Evolutionary conservation across 2,113 vertebrate genomes (phyloP).

Genomic region (Psettodes erumei): DNA sequence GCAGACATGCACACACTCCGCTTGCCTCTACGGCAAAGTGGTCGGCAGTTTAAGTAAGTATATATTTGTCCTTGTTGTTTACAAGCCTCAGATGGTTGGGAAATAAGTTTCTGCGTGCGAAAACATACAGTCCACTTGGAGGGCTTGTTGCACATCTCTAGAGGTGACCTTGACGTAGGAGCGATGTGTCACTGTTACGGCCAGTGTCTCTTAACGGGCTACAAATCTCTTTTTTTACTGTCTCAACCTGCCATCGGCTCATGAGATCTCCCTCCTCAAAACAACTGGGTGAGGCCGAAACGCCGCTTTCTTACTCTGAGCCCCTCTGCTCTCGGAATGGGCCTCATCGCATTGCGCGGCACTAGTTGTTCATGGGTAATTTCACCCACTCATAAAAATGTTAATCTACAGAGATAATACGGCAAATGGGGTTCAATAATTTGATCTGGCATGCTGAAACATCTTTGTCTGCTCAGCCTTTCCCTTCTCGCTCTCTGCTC

Average conservation of each 20-base stretch:
- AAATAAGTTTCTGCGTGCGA: conserved; percentile 17
- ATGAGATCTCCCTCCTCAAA: conserved; percentile 2
- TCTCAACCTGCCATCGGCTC: conserved; percentile 37
- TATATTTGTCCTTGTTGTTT: conserved; percentile 52
- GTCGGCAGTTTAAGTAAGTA: conserved; percentile 38
- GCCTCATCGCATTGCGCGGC: conserved; percentile 54
- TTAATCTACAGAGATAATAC: conserved; percentile 75
- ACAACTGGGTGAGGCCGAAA: conserved; percentile 48
- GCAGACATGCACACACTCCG: not conserved
- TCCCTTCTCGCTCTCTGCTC: conserved; percentile 26
- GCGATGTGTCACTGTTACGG: conserved; percentile 18
- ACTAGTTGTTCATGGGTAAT: conserved; percentile 71
- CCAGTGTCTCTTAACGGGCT: conserved; percentile 34
- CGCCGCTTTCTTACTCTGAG: conserved; percentile 28
- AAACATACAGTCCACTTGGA: conserved; percentile 1
- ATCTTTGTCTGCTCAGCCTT: conserved; percentile 46
- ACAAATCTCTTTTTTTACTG: conserved; percentile 35
- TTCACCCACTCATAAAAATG: conserved; percentile 73
- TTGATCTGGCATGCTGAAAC: conserved; percentile 64
- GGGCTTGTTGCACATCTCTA: conserved; percentile 19
- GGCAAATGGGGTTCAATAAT: conserved; percentile 69
- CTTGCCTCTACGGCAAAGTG: conserved; percentile 20
- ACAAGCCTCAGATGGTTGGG: conserved; percentile 38
- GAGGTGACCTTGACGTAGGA: conserved; percentile 46
- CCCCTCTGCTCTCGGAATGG: conserved; percentile 34